Evolutionary conservation across 37 sponge, comb jelly and placozoan genomes (phyloP).

Genomic region (Lycopodina hypogea): DNA sequence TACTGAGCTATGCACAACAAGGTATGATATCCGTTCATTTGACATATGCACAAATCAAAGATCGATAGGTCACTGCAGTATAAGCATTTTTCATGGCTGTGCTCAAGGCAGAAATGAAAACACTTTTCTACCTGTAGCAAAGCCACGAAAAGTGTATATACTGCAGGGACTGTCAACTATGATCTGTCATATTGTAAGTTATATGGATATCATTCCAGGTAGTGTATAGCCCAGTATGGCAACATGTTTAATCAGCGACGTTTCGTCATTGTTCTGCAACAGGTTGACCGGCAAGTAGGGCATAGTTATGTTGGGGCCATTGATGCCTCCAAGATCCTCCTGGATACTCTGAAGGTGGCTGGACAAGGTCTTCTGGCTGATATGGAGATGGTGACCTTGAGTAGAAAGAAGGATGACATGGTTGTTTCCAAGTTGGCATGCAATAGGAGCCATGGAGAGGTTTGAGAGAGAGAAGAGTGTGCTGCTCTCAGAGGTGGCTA

Average conservation of each 20-base stretch:
- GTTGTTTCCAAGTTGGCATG: constrained; percentile 19
- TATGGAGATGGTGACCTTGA: constrained; percentile 2
- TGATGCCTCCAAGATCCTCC: constrained; percentile 28
- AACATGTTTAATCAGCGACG: too few species aligned
- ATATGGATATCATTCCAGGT: constrained; percentile 66
- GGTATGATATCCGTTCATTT: too few species aligned
- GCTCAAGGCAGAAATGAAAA: background rate
- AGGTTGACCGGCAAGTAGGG: too few species aligned
- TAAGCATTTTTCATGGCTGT: too few species aligned
- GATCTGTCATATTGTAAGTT: constrained; percentile 67
- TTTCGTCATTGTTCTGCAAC: too few species aligned
- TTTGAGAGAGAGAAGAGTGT: constrained; percentile 21
- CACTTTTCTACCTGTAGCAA: constrained; percentile 53
- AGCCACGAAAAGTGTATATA: constrained; percentile 58
- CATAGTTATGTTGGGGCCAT: constrained; percentile 48
- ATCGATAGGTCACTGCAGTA: too few species aligned
- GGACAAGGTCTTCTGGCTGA: background rate
- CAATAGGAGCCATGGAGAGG: background rate
- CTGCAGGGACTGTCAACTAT: constrained; percentile 39
- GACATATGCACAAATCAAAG: too few species aligned
- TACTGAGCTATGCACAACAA: constrained; percentile 33
- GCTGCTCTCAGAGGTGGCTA: constrained; percentile 5
- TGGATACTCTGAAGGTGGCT: constrained; percentile 13
- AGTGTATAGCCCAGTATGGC: too few species aligned
- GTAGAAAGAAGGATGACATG: constrained; percentile 7